Conservation (phyloP, 2,797 vertebrate genomes). For the Acropternis orthonyx region DNA sequence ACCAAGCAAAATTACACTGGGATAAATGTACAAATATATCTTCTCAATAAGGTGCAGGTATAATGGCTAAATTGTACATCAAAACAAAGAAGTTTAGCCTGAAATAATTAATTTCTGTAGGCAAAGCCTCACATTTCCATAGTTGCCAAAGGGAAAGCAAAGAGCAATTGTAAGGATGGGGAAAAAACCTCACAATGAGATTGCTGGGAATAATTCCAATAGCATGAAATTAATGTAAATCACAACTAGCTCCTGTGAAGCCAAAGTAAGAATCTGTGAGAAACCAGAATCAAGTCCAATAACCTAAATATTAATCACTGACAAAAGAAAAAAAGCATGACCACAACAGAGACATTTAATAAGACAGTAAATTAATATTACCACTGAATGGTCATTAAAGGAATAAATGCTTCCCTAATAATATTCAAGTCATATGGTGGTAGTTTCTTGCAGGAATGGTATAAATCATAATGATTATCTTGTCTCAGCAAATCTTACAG, state of each 20-base stretch:
- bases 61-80: not conserved
- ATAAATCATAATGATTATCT: not conserved
- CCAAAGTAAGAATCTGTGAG: conserved; percentile 2
- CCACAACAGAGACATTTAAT: not conserved
- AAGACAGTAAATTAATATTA: not conserved
- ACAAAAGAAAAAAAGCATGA: not conserved
- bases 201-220: conserved; percentile 32
- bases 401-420: not conserved
- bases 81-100: not conserved
- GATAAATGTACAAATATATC: not conserved
- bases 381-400: not conserved
- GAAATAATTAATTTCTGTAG: conserved; percentile 35
- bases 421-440: not conserved
- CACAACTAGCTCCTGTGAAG: conserved; percentile 34
- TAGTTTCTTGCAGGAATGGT: not conserved
- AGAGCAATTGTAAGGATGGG: not conserved
- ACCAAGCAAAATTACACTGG: not conserved
- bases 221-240: conserved; percentile 60
- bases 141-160: conserved; percentile 32
- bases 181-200: not conserved
- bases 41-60: not conserved
- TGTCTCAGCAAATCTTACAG: not conserved
- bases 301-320: not conserved
- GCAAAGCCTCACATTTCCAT: conserved; percentile 16
- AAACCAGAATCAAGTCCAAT: conserved; percentile 5